These are phyloP conservation scores for Fundulus diaphanus DNA, from an alignment of 2,797 vertebrate genomes.

Conservation along the genomic window DNA sequence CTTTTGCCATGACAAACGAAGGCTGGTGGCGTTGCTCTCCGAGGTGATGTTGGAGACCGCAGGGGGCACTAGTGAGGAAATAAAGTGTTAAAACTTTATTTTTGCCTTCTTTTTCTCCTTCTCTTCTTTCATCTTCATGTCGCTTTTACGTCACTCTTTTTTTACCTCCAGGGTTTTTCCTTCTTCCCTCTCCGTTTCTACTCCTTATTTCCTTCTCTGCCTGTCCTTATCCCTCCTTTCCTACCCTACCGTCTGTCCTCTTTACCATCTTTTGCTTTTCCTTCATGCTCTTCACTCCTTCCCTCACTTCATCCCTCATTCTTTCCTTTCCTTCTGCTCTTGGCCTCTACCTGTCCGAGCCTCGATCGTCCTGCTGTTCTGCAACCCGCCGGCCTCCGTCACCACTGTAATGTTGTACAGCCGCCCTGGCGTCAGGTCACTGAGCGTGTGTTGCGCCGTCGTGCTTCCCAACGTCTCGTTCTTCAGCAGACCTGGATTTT, in stretches of 20 bases:
- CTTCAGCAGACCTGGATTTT: conserved; percentile 55
- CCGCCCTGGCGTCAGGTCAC: conserved; percentile 80
- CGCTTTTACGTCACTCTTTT: not conserved
- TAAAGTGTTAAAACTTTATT: not conserved
- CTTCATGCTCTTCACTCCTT: too few relatives aligned
- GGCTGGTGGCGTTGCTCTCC: conserved; percentile 11
- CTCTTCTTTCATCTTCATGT: not conserved
- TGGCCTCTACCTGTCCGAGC: conserved; percentile 84
- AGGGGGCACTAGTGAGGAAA: conserved; percentile 67
- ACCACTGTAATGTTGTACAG: conserved; percentile 87
- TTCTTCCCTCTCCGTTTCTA: not conserved
- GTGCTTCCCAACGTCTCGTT: conserved; percentile 76
- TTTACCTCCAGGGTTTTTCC: too few relatives aligned
- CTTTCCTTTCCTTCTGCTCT: too few relatives aligned
- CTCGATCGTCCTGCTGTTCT: conserved; percentile 72
- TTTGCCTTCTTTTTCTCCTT: not conserved
- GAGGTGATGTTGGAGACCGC: conserved; percentile 59
- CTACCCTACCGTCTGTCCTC: too few relatives aligned
- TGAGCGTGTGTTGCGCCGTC: conserved; percentile 74
- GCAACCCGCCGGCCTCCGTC: conserved; percentile 81
- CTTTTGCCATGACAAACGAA: conserved; percentile 72
- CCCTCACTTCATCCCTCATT: not conserved
- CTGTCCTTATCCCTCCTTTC: too few relatives aligned
- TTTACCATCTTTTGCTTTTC: not conserved
- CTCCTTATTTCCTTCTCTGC: too few relatives aligned